Percentiles rank a stretch among this genome's conserved stretches.
Evolutionary conservation across 2,113 vertebrate genomes (phyloP).

Genomic region (Sinocyclocheilus anophthalmus): DNA sequence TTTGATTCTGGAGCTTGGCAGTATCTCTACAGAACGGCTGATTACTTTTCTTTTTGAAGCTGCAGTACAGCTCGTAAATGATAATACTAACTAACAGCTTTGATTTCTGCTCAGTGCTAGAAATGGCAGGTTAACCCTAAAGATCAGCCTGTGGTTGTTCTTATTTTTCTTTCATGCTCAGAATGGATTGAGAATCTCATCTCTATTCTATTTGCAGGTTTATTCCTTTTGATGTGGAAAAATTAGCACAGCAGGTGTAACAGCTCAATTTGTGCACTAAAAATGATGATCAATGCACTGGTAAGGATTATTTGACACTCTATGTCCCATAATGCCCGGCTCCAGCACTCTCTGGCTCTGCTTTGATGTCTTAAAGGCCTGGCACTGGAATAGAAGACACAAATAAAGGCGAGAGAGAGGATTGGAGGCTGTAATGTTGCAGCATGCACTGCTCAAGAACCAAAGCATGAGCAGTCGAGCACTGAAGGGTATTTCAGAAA

Average conservation of each 20-base stretch:
- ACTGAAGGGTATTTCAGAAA: slow-evolving; percentile 14
- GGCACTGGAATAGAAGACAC: slow-evolving; percentile 15
- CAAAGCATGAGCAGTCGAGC: slow-evolving; percentile 2
- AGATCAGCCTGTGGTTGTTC: background rate
- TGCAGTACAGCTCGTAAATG: background rate
- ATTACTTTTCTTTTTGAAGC: background rate
- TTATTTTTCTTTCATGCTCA: background rate
- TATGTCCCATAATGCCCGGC: slow-evolving; percentile 39
- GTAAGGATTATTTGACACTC: slow-evolving; percentile 4
- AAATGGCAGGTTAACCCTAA: background rate
- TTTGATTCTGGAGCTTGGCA: background rate
- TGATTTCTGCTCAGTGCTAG: background rate
- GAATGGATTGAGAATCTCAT: background rate
- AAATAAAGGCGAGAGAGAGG: slow-evolving; percentile 9
- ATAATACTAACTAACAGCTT: background rate
- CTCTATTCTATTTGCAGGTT: background rate
- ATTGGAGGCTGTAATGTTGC: slow-evolving; percentile 14
- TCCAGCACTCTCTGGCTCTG: slow-evolving; percentile 20
- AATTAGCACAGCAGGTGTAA: background rate
- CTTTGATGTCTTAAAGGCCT: slow-evolving; percentile 17
- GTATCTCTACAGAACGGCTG: background rate
- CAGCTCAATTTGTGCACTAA: background rate
- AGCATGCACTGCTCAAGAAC: background rate
- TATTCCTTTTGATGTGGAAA: background rate
- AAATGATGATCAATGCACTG: background rate